These are phyloP conservation scores for Galerucella pusilla DNA, from an alignment of 2,888 invertebrate species.

Conservation along the genomic window DNA sequence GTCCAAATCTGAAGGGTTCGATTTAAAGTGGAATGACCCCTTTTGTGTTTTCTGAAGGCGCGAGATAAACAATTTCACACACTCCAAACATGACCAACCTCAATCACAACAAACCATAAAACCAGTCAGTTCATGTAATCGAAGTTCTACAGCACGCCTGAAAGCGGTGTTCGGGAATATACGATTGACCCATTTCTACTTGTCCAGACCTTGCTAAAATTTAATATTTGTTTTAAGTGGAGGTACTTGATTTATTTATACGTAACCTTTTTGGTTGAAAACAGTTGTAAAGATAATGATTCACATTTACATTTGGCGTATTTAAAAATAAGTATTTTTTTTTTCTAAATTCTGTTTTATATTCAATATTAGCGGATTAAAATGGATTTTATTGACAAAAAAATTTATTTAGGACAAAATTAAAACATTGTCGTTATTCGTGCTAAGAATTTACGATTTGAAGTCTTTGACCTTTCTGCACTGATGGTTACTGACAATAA, in stretches of 20 bases:
- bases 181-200: constrained; percentile 25
- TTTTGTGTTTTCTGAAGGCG: too few species aligned
- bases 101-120: constrained; percentile 8
- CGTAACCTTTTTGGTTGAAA: not conserved
- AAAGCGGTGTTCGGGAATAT: constrained; percentile 8
- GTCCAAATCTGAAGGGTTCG: too few species aligned
- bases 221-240: constrained; percentile 13
- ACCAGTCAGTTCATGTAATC: not conserved
- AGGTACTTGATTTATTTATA: constrained; percentile 10
- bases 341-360: too few species aligned
- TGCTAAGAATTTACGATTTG: not conserved
- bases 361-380: too few species aligned
- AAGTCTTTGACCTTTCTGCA: constrained; percentile 33
- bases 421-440: not conserved
- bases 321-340: not conserved
- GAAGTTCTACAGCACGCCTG: not conserved
- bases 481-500: constrained; percentile 27
- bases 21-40: too few species aligned
- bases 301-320: not conserved
- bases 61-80: too few species aligned
- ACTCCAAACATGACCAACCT: not conserved
- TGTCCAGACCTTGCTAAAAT: constrained; percentile 26
- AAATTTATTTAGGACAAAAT: not conserved
- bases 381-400: not conserved
- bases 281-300: not conserved